Conservation (phyloP, 2,888 invertebrate species). For the Parnassius glacialis region DNA sequence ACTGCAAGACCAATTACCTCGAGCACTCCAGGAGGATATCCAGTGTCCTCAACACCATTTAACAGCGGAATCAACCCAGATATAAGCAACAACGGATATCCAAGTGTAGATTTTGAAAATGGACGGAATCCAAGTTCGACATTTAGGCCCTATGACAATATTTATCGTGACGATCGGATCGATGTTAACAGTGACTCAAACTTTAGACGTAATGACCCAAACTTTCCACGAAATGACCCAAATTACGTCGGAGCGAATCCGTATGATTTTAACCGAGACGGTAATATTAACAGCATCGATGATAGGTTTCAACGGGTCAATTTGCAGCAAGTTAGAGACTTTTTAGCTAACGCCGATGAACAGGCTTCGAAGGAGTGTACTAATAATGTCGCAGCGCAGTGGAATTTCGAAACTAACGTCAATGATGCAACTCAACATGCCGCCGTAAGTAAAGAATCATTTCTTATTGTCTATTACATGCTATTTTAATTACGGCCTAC, state of each 20-base stretch:
- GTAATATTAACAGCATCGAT: slow-evolving; percentile 60
- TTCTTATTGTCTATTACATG: slow-evolving; percentile 8
- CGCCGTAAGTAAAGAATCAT: slow-evolving; percentile 84
- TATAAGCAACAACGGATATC: slow-evolving; percentile 72
- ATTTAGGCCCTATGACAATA: slow-evolving; percentile 50
- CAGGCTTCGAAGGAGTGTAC: slow-evolving; percentile 90
- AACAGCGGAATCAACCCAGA: slow-evolving; percentile 63
- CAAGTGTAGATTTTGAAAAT: slow-evolving; percentile 57
- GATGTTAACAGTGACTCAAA: slow-evolving; percentile 72
- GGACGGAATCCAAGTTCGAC: slow-evolving; percentile 59
- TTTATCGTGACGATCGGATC: slow-evolving; percentile 67
- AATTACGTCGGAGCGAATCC: slow-evolving; percentile 68
- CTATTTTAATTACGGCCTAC: slow-evolving; percentile 8
- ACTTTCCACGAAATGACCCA: slow-evolving; percentile 71
- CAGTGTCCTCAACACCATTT: slow-evolving; percentile 64
- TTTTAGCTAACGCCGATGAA: slow-evolving; percentile 86
- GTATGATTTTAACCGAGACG: slow-evolving; percentile 64
- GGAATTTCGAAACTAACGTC: slow-evolving; percentile 94
- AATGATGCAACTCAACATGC: slow-evolving; percentile 90
- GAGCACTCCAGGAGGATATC: slow-evolving; percentile 52
- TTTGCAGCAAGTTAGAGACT: slow-evolving; percentile 75
- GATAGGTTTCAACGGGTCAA: slow-evolving; percentile 68
- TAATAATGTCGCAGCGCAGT: slow-evolving; percentile 92
- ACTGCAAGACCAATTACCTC: slow-evolving; percentile 53
- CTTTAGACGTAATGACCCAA: slow-evolving; percentile 74